Evolutionary conservation across 2,113 vertebrate genomes (phyloP).

Genomic region (Clarias batrachus): DNA sequence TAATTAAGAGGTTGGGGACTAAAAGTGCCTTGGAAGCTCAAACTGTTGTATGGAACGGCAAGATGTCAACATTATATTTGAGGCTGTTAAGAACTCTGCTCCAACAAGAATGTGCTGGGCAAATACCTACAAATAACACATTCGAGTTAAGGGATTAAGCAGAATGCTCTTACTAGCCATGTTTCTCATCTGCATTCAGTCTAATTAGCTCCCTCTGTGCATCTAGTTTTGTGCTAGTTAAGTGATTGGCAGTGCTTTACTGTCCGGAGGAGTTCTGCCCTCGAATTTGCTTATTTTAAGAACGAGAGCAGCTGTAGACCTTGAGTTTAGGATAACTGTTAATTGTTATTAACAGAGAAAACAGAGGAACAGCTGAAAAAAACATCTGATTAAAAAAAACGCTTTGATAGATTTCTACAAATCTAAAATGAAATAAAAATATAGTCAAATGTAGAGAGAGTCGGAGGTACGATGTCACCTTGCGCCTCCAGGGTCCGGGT

Average conservation of each 20-base stretch:
- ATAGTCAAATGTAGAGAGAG: too few species aligned
- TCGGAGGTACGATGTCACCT: too few species aligned
- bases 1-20: background rate
- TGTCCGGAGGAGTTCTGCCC: background rate
- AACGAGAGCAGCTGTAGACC: background rate
- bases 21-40: background rate
- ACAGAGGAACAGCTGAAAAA: background rate
- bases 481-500: too few species aligned
- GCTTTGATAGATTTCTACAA: background rate
- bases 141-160: conserved; percentile 8
- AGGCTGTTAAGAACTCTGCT: background rate
- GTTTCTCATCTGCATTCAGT: conserved; percentile 32
- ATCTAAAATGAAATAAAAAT: background rate
- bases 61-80: background rate
- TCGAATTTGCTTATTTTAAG: background rate
- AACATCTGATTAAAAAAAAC: background rate
- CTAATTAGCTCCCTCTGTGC: conserved; percentile 27
- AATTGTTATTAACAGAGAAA: too few species aligned
- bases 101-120: background rate
- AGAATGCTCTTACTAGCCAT: conserved; percentile 13
- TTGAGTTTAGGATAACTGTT: background rate
- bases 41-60: conserved; percentile 1
- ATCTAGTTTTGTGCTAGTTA: conserved; percentile 11
- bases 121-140: background rate
- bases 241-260: conserved; percentile 31